Evolutionary conservation across 1,140 invertebrate species (phyloP).

Genomic region (Pachyrhynchus sulphureomaculatus): DNA sequence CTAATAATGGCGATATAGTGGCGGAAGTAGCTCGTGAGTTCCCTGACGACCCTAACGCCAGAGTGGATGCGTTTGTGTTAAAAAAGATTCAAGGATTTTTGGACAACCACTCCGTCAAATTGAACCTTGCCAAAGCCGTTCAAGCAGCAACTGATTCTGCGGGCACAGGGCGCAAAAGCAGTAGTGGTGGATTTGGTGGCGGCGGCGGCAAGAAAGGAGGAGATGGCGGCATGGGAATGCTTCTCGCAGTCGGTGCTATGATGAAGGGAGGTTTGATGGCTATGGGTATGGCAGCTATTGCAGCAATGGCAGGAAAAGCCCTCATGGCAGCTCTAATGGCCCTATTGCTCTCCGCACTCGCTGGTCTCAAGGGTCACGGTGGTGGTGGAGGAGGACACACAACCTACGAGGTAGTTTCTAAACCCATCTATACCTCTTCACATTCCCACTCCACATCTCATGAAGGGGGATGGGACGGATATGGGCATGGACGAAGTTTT

Average conservation of each 20-base stretch:
- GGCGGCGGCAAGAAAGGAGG: too few species aligned
- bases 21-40: slow-evolving; percentile 71
- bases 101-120: slow-evolving; percentile 69
- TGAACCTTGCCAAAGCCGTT: slow-evolving; percentile 64
- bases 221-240: too few species aligned
- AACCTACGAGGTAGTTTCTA: slow-evolving; percentile 79
- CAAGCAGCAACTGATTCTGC: background rate
- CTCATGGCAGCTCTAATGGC: slow-evolving; percentile 74
- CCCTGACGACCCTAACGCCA: slow-evolving; percentile 72
- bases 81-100: slow-evolving; percentile 70
- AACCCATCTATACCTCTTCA: slow-evolving; percentile 71
- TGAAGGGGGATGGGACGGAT: background rate
- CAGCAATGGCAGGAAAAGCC: slow-evolving; percentile 76
- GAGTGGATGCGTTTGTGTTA: slow-evolving; percentile 73
- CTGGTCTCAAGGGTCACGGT: slow-evolving; percentile 70
- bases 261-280: slow-evolving; percentile 74
- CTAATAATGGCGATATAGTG: slow-evolving; percentile 65
- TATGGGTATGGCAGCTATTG: slow-evolving; percentile 70
- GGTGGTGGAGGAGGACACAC: slow-evolving; percentile 68
- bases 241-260: slow-evolving; percentile 59
- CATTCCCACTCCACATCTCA: slow-evolving; percentile 64
- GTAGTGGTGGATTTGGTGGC: slow-evolving; percentile 46
- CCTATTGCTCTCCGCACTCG: slow-evolving; percentile 68
- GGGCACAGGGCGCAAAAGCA: slow-evolving; percentile 53
- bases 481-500: slow-evolving; percentile 56